Conservation (phyloP, 2,888 invertebrate genomes). For the Neocrepidodera transversa region DNA sequence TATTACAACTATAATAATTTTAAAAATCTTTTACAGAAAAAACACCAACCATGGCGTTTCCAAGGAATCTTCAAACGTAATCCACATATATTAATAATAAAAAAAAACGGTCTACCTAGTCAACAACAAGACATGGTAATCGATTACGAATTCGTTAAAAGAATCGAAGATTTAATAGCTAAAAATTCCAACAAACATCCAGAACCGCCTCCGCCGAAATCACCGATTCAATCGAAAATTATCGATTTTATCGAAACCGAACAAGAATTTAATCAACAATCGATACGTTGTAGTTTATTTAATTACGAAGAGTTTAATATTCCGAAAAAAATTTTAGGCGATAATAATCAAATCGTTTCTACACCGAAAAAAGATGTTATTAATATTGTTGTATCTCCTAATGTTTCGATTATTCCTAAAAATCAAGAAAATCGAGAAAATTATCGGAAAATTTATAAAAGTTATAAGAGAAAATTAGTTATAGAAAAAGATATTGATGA, state of each 20-base stretch:
- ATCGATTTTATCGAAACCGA: conserved; percentile 22
- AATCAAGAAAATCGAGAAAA: conserved; percentile 11
- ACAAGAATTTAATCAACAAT: conserved; percentile 1
- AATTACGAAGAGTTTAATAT: conserved; percentile 31
- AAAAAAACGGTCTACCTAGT: conserved; percentile 31
- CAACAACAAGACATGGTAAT: conserved; percentile 35
- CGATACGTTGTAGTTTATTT: conserved; percentile 22
- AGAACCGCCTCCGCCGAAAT: conserved; percentile 4
- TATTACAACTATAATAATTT: too few species aligned
- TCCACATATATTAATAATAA: conserved; percentile 30
- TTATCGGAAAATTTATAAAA: background rate
- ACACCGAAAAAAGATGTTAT: conserved; percentile 16
- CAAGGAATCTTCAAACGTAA: conserved; percentile 21
- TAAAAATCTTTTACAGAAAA: conserved; percentile 3
- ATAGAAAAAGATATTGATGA: conserved; percentile 4
- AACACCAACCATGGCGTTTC: conserved; percentile 28
- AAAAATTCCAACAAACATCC: background rate
- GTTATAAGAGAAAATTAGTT: background rate
- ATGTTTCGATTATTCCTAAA: conserved; percentile 4
- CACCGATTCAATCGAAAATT: conserved; percentile 23
- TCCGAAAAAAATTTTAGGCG: conserved; percentile 18
- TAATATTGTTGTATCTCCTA: background rate
- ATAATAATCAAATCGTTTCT: conserved; percentile 16
- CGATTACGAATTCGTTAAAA: conserved; percentile 26
- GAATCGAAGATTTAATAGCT: conserved; percentile 12